phyloP scores from a whole-genome alignment of 2,888 invertebrate genomes.

The Caenorhabditis sp. region DNA sequence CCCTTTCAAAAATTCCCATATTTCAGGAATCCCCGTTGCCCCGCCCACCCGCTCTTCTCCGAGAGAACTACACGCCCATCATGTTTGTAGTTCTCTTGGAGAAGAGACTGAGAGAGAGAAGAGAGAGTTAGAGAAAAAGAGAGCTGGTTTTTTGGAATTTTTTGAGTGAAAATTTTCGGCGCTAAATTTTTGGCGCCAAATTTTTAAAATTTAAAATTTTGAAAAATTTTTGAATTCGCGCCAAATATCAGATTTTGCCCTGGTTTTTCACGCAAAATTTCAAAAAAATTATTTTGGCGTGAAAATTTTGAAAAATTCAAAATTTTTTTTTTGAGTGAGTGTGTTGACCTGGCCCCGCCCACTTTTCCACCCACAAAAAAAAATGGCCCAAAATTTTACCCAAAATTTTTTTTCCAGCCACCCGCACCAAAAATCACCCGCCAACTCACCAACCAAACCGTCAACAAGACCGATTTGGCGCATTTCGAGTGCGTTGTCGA shows the following conservation, averaged over 20 bases:
- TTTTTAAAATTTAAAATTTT: not conserved
- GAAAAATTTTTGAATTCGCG: too few relatives aligned
- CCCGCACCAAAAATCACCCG: conserved; percentile 45
- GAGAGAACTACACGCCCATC: not conserved
- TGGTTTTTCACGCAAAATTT: too few relatives aligned
- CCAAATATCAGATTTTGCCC: too few relatives aligned
- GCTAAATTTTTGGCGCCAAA: too few relatives aligned
- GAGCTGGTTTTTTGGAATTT: conserved; percentile 12
- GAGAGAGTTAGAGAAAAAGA: conserved; percentile 4
- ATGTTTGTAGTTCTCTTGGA: not conserved
- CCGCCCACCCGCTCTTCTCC: not conserved
- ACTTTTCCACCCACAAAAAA: too few relatives aligned
- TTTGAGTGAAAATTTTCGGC: too few relatives aligned
- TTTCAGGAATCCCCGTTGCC: not conserved
- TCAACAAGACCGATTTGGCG: conserved; percentile 79
- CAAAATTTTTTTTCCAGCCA: conserved; percentile 13
- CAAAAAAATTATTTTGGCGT: too few relatives aligned
- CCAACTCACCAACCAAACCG: conserved; percentile 46
- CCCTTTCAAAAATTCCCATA: not conserved
- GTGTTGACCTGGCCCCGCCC: too few relatives aligned
- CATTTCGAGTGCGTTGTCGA: conserved; percentile 61
- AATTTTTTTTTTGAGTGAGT: not conserved
- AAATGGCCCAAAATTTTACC: too few relatives aligned
- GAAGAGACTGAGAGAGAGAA: conserved; percentile 7
- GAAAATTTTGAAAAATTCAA: not conserved